Evolutionary conservation across 2,113 vertebrate genomes (phyloP).

Genomic region (Pelecanoides urinatrix): DNA sequence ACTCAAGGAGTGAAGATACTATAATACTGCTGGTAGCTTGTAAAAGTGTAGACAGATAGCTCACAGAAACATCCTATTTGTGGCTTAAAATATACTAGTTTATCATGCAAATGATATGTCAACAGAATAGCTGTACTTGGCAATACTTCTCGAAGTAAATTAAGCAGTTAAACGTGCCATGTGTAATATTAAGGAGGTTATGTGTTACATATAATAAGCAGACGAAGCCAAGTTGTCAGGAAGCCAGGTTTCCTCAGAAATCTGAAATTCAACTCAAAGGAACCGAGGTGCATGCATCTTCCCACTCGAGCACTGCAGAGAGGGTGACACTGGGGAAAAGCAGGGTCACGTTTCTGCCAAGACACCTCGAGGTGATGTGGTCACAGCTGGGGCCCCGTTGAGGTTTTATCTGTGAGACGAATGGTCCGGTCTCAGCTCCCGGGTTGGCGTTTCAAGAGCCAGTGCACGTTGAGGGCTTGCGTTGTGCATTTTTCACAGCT

Average conservation of each 20-base stretch:
- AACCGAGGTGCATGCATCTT: background rate
- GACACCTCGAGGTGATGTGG: fast-evolving
- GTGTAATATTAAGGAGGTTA: constrained; percentile 53
- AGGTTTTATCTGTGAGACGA: background rate
- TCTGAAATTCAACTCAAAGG: background rate
- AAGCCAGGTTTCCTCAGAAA: constrained; percentile 24
- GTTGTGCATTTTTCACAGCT: background rate
- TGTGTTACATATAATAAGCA: constrained; percentile 40
- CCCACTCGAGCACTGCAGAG: fast-evolving
- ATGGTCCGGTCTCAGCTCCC: background rate
- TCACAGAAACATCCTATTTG: constrained; percentile 4
- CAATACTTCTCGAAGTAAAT: constrained; percentile 9
- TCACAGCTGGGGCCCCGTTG: background rate
- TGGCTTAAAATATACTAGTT: constrained; percentile 31
- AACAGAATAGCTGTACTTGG: constrained; percentile 53
- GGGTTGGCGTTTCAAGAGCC: background rate
- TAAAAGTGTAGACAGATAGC: constrained; percentile 13
- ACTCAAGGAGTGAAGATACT: background rate
- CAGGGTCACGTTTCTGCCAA: background rate
- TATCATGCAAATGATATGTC: constrained; percentile 56
- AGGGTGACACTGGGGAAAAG: background rate
- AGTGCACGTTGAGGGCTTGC: background rate
- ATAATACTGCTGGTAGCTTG: background rate
- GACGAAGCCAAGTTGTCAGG: constrained; percentile 39
- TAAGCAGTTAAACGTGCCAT: constrained; percentile 48